Base-by-base conservation (phyloP, 2,888 invertebrate species). In the Dolichomitus sp. region DNA sequence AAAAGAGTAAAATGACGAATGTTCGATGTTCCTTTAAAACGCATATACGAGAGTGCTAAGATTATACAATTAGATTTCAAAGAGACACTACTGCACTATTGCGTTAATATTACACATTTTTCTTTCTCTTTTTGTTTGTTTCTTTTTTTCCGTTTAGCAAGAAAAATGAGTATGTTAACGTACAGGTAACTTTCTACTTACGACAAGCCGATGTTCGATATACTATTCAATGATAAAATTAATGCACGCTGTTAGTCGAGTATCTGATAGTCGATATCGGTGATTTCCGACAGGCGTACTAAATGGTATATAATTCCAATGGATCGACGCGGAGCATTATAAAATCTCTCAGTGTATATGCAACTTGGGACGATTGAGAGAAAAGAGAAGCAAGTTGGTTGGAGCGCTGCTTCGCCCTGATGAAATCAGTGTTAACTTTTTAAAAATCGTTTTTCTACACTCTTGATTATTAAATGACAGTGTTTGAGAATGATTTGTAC, bases 11-110 rank as follows among this genome's bases (percentile, higher is more conserved):
- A 50, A 40, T 57, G 14, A 78, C 42, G 57, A 66, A 66, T 84
- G 81, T 89, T 88, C 87, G 87, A 90, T 90, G 91, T 91, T 91
- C 89, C 91, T 91, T 90, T 89, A 86, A 87, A 80, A 87, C 87
- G 81, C 84, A 82, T 80, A 87, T 69, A 50, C 63, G 27, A 72
- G 69, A 72, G 72, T 80, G 54, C 68, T 76, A 83, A 48, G 33
- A 57, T 83, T 81, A 77, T 69, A 77, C 57, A 37, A 79, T 74
- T 77, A 14, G 37, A 37, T 66, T 61, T 48, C 48, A 61, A 17
- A 30, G 45, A 45, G 42, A 72, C 45, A 30, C 45, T 69, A 6
- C 30, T 30, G n/a, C 59, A 12, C 14, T 40, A 54, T 54, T 69
- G n/a, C 23, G n/a, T 52, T 23, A 23, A 69, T 54, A 27, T 54